Base-by-base conservation (phyloP, 2,797 vertebrate species). In the Apogon talboti region DNA sequence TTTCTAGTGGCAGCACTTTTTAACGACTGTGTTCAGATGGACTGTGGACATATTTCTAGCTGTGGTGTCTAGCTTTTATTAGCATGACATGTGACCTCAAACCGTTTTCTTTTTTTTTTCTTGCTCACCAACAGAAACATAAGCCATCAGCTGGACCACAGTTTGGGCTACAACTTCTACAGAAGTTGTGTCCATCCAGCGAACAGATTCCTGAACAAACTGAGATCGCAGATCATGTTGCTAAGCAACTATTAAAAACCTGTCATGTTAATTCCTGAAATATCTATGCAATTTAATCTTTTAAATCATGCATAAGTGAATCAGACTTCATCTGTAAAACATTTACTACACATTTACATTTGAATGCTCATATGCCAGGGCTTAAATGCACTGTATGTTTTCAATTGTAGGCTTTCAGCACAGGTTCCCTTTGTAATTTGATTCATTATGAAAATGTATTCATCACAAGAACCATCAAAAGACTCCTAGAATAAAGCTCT, bases 11-110 rank as follows among this genome's bases (percentile, higher is more conserved):
- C 14, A 41, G 3, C 51, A 47, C 44, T 18, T 37, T 74, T 61
- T 19, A 40, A 74, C 40, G 55, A 35, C 18, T 14, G 64, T 44
- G 48, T 74, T 79, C 45, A 21, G 50, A 68, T 38, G 28, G 13
- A 42, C 74, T 60, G 33, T 18, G 35, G 62, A 64, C 42, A 62
- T 54, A 41, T 58, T 76, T 79, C 64, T 46, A 15, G 44, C 53
- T 11, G 35, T 9, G 28, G 14, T 68, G 60, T 68, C 35, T 16
- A 69, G 76, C 75, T 80, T 52, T 79, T 78, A 74, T 84, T 82
- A 76, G 50, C 57, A 42, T 35, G 46, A 78, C 71, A 55, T 61
- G 76, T 79, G 71, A 84, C 49, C 71, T 81, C 81, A 54, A 72
- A 45, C 74, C 76, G 63, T 30, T 79, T 55, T 74, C 43, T 74